These are phyloP conservation scores for Drymodes brunneopygia DNA, from an alignment of 2,113 vertebrate genomes.

Conservation along the genomic window DNA sequence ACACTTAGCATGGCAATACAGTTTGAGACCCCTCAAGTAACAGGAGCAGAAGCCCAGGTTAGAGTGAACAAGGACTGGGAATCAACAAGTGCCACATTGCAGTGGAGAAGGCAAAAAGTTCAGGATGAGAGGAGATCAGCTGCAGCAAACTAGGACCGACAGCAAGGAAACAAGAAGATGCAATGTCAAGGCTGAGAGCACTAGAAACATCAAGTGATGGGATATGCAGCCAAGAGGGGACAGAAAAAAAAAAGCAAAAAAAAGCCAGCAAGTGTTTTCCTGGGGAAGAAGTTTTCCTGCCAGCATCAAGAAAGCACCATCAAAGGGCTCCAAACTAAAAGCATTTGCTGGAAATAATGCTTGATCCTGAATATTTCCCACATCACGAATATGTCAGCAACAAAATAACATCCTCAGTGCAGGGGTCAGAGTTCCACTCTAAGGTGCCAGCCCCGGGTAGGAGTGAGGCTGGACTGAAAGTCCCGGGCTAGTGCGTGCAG, in stretches of 20 bases:
- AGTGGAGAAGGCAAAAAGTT: neutral
- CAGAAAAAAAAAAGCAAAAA: neutral
- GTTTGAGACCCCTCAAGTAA: neutral
- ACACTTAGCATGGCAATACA: neutral
- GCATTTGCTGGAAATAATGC: neutral
- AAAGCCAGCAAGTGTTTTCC: neutral
- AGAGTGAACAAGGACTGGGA: neutral
- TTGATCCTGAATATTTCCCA: neutral
- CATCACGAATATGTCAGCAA: neutral
- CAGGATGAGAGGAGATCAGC: neutral
- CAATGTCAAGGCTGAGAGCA: neutral
- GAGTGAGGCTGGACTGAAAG: neutral
- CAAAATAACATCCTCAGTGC: neutral
- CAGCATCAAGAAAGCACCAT: neutral
- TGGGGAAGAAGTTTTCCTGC: neutral
- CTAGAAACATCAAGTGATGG: neutral
- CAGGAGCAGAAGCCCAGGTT: neutral
- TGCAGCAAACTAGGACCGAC: neutral
- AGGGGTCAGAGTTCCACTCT: neutral
- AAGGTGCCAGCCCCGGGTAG: neutral
- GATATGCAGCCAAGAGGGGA: neutral
- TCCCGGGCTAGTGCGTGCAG: accelerated
- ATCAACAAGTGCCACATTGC: neutral
- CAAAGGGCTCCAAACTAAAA: neutral
- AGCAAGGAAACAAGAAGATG: neutral